Evolutionary conservation across 2,888 invertebrate genomes (phyloP), one percentile per base, ranked within the genome.

Genomic region (Blastobasis lacticolella): DNA sequence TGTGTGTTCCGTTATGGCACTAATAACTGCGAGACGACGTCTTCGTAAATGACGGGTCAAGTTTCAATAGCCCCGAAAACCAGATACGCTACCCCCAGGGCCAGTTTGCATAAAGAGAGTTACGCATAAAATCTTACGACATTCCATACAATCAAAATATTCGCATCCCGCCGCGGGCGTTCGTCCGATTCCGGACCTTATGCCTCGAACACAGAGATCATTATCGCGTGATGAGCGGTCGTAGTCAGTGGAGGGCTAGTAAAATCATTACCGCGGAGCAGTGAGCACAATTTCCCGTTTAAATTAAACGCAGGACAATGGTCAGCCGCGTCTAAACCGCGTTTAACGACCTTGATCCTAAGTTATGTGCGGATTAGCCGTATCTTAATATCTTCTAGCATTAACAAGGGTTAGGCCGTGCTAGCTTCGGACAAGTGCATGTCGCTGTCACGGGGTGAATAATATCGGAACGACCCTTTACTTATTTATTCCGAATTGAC

Each of bases 221-320:
- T 23, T 23, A 23, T 23, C 23, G 23, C 23, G 23, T 23, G 2
- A 1, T 23, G 23, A 23, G 23, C 23, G 23, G 51, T 44, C 55
- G 50, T 65, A 58, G 48, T 65, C 74, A 66, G 64, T 51, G 59
- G 59, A 59, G 67, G 64, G 68, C 68, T 71, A 74, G 73, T 75
- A 77, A 81, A 86, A 84, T 86, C 81, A 85, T 85, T 87, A 84
- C 72, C 59, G 62, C 57, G 56, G 60, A 62, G 68, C 71, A 67
- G 61, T 57, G 63, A 63, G 64, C 62, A 57, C 54, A 54, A 62
- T 69, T 67, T 67, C 71, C 78, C 73, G 82, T 83, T 84, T 86
- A 86, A 88, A 80, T 88, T 86, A 86, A 86, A 83, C 78, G 73
- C 73, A 78, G 86, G 85, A 87, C 86, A 86, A 85, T 85, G 87